A percentile compares a stretch with the other conserved stretches of the same genome.
phyloP scores from a whole-genome alignment of 2,797 vertebrate genomes.

The Pantherophis vulpinus region DNA sequence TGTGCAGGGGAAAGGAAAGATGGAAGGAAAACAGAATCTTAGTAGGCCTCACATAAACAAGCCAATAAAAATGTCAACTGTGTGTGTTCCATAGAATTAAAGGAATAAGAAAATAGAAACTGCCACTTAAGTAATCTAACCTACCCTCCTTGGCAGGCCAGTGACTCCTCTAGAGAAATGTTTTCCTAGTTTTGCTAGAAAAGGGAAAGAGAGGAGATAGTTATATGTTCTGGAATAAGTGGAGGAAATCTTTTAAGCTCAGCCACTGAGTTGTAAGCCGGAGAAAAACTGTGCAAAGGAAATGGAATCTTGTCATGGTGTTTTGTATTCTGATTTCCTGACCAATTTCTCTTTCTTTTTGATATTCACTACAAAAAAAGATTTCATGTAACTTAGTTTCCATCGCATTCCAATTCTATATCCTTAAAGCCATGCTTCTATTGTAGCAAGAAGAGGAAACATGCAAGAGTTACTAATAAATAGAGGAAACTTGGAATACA shows the following conservation, averaged over 20 bases:
- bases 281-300: constrained; percentile 3
- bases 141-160: constrained; percentile 28
- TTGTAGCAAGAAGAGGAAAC: not conserved
- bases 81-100: constrained; percentile 45
- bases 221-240: not conserved
- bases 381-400: not conserved
- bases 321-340: not conserved
- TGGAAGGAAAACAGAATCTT: constrained; percentile 53
- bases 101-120: constrained; percentile 52
- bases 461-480: not conserved
- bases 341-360: not conserved
- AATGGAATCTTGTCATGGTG: not conserved
- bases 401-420: not conserved
- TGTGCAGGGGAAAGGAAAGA: not conserved
- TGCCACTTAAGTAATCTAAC: constrained; percentile 51
- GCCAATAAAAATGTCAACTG: constrained; percentile 36
- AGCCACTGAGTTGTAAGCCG: not conserved
- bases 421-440: not conserved
- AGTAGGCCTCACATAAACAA: constrained; percentile 31
- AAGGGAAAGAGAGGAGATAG: constrained; percentile 29
- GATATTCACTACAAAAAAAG: not conserved
- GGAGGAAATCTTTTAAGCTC: not conserved
- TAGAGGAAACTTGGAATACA: not conserved
- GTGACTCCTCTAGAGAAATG: constrained; percentile 41
- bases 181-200: constrained; percentile 48